A percentile compares a stretch with the other conserved stretches of the same genome.
These are phyloP conservation scores for Mimas tiliae DNA, from an alignment of 2,888 invertebrate genomes.

Conservation along the genomic window DNA sequence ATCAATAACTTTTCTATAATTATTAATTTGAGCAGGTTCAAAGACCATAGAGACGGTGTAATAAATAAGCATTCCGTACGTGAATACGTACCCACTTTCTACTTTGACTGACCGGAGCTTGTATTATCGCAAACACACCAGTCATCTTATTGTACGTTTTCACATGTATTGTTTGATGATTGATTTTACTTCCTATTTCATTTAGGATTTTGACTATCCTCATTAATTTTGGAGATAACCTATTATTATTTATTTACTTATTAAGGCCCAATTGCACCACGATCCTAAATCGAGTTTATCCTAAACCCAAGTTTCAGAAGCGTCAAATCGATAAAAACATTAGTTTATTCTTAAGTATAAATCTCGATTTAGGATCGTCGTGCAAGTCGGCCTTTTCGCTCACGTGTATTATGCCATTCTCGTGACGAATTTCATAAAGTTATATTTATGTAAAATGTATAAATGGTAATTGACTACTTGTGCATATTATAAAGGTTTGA, in stretches of 20 bases:
- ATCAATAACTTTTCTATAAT: constrained; percentile 23
- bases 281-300: too few species aligned
- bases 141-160: neutral
- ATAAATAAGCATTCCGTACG: constrained; percentile 25
- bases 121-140: constrained; percentile 9
- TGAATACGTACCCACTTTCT: constrained; percentile 23
- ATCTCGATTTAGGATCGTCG: too few species aligned
- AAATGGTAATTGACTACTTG: neutral
- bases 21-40: constrained; percentile 27
- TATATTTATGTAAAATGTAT: neutral
- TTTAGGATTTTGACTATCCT: too few species aligned
- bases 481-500: neutral
- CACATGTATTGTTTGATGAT: constrained; percentile 17
- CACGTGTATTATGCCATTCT: too few species aligned
- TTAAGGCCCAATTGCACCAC: too few species aligned
- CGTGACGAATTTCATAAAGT: too few species aligned
- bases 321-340: too few species aligned
- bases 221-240: too few species aligned
- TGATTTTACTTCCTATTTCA: constrained; percentile 14
- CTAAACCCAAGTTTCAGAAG: too few species aligned
- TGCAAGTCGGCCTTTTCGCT: too few species aligned
- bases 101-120: constrained; percentile 12
- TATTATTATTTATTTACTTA: too few species aligned
- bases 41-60: constrained; percentile 22
- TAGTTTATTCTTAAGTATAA: too few species aligned